Base-by-base conservation (phyloP, 1,140 invertebrate species). In the Diachasmimorpha longicaudata region DNA sequence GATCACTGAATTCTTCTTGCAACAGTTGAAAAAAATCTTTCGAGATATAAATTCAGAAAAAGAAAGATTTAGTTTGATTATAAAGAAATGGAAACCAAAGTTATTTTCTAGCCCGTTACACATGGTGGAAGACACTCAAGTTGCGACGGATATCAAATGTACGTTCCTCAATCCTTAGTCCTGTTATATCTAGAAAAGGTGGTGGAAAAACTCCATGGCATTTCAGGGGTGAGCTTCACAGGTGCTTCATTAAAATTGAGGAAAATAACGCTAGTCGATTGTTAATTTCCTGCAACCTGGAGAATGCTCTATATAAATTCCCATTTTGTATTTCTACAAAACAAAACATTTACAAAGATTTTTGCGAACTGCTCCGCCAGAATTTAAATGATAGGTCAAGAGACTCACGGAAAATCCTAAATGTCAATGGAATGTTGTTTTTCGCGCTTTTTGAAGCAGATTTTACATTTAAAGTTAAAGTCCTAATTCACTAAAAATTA, bases 81-180 rank as follows among this genome's bases (percentile, higher is more conserved):
- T 36, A 39, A 68, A 68, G 9, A 31, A 25, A 37, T 68, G 31
- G 66, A 68, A n/a, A 68, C 13, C n/a, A 68, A 68, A 68, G 66
- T 68, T 58, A 42, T 85, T 84, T 88, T 87, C 75, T 88, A 88
- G 86, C 86, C 79, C 85, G 86, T 81, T 86, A 84, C 79, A 78
- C 81, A 84, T 84, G 84, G 83, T 87, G 86, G 86, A 83, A 85
- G 80, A 55, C 37, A 80, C 48, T 80, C 74, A 81, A 66, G 72
- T 72, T 78, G 72, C 74, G 80, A 79, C 72, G 75, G 83, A 85
- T 76, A 68, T 84, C 81, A 78, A 71, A 58, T 23, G 19, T 78
- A 76, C 78, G 77, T 83, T 79, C 81, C 16, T 68, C 66, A 13
- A 14, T 39, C 79, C 80, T 46, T 76, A 55, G 76, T 81, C 80